Conservation (phyloP, 2,113 vertebrate genomes). For the Crotalus horridus region DNA sequence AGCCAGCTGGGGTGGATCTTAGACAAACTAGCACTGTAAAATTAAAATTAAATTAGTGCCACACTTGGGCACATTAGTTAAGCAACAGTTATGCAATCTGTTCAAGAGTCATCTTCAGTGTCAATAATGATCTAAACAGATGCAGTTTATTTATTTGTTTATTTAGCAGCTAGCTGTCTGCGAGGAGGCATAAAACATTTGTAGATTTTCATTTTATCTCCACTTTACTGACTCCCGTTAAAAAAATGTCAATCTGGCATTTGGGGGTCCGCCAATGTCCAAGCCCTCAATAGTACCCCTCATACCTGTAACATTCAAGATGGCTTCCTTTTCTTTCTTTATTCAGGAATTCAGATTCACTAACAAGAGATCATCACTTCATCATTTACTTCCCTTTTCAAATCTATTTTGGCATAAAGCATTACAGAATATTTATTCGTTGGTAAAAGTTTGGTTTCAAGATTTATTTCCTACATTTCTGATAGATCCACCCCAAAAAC, state of each 20-base stretch:
- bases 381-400: background rate
- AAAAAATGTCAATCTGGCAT: conserved; percentile 31
- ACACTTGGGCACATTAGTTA: conserved; percentile 78
- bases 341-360: background rate
- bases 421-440: background rate
- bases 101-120: conserved; percentile 52
- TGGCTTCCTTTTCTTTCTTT: background rate
- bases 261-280: background rate
- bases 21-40: conserved; percentile 74
- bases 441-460: background rate
- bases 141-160: background rate
- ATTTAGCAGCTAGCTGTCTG: background rate
- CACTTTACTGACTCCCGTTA: background rate
- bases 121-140: conserved; percentile 52
- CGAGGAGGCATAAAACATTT: background rate
- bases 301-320: background rate
- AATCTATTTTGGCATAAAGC: background rate
- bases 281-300: background rate
- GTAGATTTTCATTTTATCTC: background rate
- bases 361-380: background rate
- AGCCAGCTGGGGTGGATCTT: conserved; percentile 80
- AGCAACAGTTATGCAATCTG: conserved; percentile 81
- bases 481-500: background rate
- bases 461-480: background rate
- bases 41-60: conserved; percentile 85